These are phyloP conservation scores for Tineola bisselliella DNA, from an alignment of 2,888 invertebrate species.

Conservation along the genomic window DNA sequence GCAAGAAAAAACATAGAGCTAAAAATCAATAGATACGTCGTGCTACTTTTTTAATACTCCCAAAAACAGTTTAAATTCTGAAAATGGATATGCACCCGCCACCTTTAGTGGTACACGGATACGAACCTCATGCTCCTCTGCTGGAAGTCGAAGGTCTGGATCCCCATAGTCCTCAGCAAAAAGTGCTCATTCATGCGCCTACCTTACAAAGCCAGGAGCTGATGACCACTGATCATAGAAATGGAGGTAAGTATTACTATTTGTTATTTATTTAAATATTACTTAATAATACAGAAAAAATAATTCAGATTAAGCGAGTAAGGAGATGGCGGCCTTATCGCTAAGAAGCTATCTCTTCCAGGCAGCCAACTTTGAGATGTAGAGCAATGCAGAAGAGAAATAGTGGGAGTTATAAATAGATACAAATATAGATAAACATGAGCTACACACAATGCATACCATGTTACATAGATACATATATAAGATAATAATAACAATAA, in stretches of 20 bases:
- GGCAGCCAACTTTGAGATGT: no score
- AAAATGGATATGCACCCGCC: conserved; percentile 60
- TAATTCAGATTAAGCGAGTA: no score
- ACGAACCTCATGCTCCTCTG: conserved; percentile 57
- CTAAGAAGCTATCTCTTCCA: no score
- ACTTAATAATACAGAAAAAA: no score
- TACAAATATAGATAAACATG: no score
- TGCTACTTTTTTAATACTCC: neutral
- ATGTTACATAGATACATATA: no score
- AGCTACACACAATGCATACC: no score
- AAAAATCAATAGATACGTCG: neutral
- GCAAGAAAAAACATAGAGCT: neutral
- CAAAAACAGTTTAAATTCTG: neutral
- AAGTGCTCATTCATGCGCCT: conserved; percentile 57
- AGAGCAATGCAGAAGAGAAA: no score
- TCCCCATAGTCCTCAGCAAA: conserved; percentile 60
- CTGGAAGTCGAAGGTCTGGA: conserved; percentile 58
- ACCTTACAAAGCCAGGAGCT: conserved; percentile 53
- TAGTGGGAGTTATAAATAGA: no score
- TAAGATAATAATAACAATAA: no score
- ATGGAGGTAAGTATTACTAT: conserved; percentile 42
- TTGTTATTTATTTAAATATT: neutral
- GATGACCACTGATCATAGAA: conserved; percentile 49
- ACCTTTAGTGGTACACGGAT: conserved; percentile 52
- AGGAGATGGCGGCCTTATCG: no score